These are phyloP conservation scores for Crax fasciolata DNA, from an alignment of 2,797 vertebrate species.

Conservation along the genomic window DNA sequence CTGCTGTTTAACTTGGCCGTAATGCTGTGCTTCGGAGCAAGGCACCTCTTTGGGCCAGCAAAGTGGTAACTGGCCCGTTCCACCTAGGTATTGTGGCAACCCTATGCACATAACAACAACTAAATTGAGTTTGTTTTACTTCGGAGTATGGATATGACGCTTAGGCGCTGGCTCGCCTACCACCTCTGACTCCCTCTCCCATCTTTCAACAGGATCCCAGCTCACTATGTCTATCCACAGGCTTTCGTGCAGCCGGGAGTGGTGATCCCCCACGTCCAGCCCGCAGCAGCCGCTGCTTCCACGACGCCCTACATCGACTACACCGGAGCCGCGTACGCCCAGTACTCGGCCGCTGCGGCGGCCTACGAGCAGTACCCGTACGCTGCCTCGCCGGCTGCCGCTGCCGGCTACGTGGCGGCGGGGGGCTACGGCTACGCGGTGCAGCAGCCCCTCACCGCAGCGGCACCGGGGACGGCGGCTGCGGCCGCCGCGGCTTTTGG, in stretches of 20 bases:
- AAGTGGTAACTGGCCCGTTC: background rate
- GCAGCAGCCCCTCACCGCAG: constrained; percentile 91
- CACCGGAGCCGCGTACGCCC: constrained; percentile 94
- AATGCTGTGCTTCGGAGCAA: background rate
- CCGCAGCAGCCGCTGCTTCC: constrained; percentile 88
- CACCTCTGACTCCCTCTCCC: constrained; percentile 74
- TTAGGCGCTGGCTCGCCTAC: background rate
- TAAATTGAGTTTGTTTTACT: constrained; percentile 88
- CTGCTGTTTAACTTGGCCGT: background rate
- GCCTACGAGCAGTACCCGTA: constrained; percentile 98
- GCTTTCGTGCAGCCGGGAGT: constrained; percentile 97
- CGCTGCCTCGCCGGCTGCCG: constrained; percentile 91
- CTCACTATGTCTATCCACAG: constrained; percentile 99
- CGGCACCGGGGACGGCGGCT: constrained; percentile 90
- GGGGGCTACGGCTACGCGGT: constrained; percentile 95
- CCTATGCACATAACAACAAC: constrained; percentile 93
- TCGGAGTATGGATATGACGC: constrained; percentile 48
- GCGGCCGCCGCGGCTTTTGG: constrained; percentile 91
- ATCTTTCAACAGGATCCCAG: constrained; percentile 93
- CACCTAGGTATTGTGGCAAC: constrained; percentile 93
- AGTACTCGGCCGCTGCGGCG: constrained; percentile 92
- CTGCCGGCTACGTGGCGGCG: constrained; percentile 91
- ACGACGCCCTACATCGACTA: constrained; percentile 97
- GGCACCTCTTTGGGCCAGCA: constrained; percentile 19
- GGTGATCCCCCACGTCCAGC: constrained; percentile 96